phyloP scores from a whole-genome alignment of 2,113 vertebrate species.

The Regulus satrapa region DNA sequence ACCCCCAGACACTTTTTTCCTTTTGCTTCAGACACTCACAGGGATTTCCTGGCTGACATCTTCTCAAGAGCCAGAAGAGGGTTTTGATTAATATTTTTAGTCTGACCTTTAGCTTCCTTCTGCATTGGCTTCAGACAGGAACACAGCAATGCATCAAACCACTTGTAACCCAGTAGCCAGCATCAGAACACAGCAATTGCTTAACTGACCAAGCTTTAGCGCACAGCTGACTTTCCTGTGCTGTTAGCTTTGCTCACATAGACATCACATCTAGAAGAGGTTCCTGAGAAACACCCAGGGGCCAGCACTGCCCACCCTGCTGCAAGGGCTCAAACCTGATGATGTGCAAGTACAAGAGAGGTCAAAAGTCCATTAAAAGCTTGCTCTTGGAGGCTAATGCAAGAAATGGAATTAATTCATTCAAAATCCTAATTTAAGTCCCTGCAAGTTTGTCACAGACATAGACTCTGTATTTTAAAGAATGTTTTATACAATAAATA shows the following conservation, averaged over 20 bases:
- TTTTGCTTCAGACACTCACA: background rate
- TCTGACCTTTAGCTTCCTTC: background rate
- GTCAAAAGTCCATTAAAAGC: background rate
- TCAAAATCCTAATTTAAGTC: background rate
- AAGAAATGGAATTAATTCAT: background rate
- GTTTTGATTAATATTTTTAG: background rate
- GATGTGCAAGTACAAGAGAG: accelerated
- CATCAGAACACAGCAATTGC: background rate
- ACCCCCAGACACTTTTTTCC: accelerated
- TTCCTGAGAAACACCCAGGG: background rate
- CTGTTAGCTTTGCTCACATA: background rate
- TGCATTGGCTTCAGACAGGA: background rate
- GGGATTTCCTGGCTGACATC: background rate
- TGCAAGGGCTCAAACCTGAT: background rate
- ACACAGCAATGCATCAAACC: background rate
- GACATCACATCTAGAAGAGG: background rate
- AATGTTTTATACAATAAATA: background rate
- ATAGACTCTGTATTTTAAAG: background rate
- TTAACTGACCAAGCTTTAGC: background rate
- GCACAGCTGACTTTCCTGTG: background rate
- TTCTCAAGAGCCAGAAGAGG: background rate
- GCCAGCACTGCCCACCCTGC: background rate
- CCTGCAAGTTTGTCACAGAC: background rate
- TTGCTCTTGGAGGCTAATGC: background rate
- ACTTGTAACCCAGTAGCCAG: background rate